Evolutionary conservation across 2,113 vertebrate species (phyloP), one percentile per base, ranked within the genome.

Genomic region (Mola mola): DNA sequence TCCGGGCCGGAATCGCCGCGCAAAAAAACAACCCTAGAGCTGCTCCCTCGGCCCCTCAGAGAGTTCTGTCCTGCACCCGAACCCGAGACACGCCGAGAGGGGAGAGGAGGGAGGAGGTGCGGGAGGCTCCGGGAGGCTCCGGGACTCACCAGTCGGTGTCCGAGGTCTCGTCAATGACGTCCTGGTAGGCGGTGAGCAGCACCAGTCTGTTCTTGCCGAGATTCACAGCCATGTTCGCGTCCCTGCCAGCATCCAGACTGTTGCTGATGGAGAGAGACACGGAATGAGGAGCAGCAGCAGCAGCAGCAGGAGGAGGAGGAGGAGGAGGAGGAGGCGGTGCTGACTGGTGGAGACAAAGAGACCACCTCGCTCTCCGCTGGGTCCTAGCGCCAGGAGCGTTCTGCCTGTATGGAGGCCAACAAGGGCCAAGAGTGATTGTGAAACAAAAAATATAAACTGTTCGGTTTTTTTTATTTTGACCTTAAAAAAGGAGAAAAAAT

Each of bases 131-230:
- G 24, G 5, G 20, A 19, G 40, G 25, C 46, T 6, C 6, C 0
- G 43, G 61, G 26, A 87, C 92, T 92, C 79, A 93, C 93, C 93
- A 93, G 89, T 93, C 90, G 48, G 89, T 89, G 78, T 90, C 66
- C 24, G 89, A 88, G 21, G 83, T 81, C 47, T 93, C 93, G 86
- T 87, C 85, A 37, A 93, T 93, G 78, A 93, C 93, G 78, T 92
- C 92, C 88, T 93, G 91, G 82, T 93, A 93, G 58, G 91, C 88
- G 78, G 90, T 92, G 51, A 93, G 90, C 70, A 93, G 90, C 25
- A 77, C 80, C 85, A 92, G 91, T 77, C 93, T 75, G 88, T 93
- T 91, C 75, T 90, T 92, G 31, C 84, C 84, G 72, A 93, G 92
- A 78, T 93, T 93, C 75, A 93, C 91, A 74, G 93, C 91, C 92